phyloP scores from a whole-genome alignment of 2,797 vertebrate species.

The Tapirus indicus region DNA sequence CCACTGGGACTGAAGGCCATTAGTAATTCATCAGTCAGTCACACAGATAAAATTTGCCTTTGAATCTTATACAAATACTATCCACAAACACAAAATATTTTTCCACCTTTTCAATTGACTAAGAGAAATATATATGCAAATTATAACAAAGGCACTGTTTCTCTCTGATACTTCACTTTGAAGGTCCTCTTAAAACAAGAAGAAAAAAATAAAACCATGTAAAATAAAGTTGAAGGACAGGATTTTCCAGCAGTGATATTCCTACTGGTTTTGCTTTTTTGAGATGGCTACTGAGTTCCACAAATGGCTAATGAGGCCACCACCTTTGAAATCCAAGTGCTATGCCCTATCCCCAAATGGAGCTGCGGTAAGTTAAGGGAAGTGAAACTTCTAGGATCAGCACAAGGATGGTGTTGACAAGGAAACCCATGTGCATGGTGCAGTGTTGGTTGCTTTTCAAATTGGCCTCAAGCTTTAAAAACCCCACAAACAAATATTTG shows the following conservation, averaged over 20 bases:
- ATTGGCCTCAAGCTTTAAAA: not conserved
- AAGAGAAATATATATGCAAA: not conserved
- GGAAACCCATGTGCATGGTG: not conserved
- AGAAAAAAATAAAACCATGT: not conserved
- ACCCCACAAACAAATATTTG: not conserved
- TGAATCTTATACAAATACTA: not conserved
- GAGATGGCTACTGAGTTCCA: not conserved
- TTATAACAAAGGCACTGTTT: not conserved
- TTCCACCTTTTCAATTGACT: not conserved
- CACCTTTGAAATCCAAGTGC: not conserved
- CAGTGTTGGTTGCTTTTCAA: slow-evolving; percentile 2
- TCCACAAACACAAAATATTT: not conserved
- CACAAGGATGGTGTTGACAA: slow-evolving; percentile 45
- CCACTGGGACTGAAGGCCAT: not conserved
- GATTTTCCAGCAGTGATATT: slow-evolving; percentile 3
- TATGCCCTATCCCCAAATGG: not conserved
- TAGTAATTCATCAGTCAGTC: not conserved
- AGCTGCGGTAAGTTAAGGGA: not conserved
- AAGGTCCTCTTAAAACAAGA: slow-evolving; percentile 13
- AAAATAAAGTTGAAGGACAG: not conserved
- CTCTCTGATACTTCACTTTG: not conserved
- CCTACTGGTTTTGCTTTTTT: not conserved
- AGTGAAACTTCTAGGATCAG: slow-evolving; percentile 70
- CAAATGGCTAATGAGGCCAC: slow-evolving; percentile 34
- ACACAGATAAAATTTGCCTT: not conserved